Evolutionary conservation across 2,888 invertebrate genomes (phyloP).

Genomic region (Muschampia plurimacula): DNA sequence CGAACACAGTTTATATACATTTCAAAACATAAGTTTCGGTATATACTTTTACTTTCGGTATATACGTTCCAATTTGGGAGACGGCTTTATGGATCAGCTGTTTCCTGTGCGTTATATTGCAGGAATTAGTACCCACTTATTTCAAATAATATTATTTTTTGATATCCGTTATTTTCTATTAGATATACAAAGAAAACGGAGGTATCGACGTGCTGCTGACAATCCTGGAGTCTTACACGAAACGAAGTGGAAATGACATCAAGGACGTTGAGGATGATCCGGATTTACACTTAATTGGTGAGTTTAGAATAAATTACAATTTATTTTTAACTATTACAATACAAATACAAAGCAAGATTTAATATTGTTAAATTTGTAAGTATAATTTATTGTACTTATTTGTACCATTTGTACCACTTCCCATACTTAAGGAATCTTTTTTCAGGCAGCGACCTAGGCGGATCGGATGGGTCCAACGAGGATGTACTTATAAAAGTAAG

Average conservation of each 20-base stretch:
- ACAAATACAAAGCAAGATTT: not conserved
- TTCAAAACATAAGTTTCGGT: too few relatives aligned
- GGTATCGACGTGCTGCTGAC: constrained; percentile 79
- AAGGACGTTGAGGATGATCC: constrained; percentile 64
- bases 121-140: too few relatives aligned
- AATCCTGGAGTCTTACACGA: constrained; percentile 81
- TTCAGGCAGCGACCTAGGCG: constrained; percentile 77
- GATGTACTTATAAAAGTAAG: constrained; percentile 89
- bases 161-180: constrained; percentile 3
- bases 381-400: too few relatives aligned
- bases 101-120: too few relatives aligned
- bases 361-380: too few relatives aligned
- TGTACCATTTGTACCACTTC: too few relatives aligned
- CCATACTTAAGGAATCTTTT: constrained; percentile 17
- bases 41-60: too few relatives aligned
- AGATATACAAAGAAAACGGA: constrained; percentile 80
- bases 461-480: constrained; percentile 85
- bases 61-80: too few relatives aligned
- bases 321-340: not conserved
- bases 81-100: too few relatives aligned
- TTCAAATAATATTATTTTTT: not conserved
- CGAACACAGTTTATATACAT: too few relatives aligned
- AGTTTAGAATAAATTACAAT: constrained; percentile 28
- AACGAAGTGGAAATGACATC: constrained; percentile 63
- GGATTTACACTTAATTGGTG: constrained; percentile 73